Conservation (phyloP, 1,140 invertebrate genomes). For the Temnothorax longispinosus region DNA sequence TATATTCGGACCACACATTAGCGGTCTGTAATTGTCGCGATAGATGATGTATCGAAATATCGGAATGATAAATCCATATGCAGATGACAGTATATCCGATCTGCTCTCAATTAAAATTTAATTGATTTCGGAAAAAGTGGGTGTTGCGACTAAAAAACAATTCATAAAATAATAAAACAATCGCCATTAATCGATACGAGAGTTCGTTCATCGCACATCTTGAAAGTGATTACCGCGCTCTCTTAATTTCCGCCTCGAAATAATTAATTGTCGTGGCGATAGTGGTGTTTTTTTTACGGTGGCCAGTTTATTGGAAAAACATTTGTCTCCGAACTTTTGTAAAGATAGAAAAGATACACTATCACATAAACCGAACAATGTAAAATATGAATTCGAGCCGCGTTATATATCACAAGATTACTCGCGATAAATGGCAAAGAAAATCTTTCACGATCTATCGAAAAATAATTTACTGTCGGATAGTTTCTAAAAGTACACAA, state of each 20-base stretch:
- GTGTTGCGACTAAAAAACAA: not conserved
- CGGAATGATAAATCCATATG: not conserved
- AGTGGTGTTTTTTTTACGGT: not conserved
- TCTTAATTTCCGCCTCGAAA: not conserved
- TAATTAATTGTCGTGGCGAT: constrained; percentile 5
- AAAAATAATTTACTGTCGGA: constrained; percentile 25
- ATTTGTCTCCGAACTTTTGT: constrained; percentile 41
- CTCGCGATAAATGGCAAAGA: constrained; percentile 30
- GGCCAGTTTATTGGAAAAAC: constrained; percentile 41
- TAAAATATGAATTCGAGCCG: constrained; percentile 7
- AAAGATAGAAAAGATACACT: constrained; percentile 51
- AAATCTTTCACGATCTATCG: constrained; percentile 42
- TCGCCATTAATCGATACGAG: not conserved
- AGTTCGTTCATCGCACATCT: not conserved
- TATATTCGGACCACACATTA: constrained; percentile 20
- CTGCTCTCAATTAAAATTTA: constrained; percentile 10
- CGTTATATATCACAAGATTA: constrained; percentile 42
- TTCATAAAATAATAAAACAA: not conserved
- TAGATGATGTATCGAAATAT: constrained; percentile 13
- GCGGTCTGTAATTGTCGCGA: constrained; percentile 5
- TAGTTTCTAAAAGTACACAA: not conserved
- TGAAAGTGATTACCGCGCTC: not conserved
- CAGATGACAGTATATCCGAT: not conserved
- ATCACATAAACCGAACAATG: constrained; percentile 4
- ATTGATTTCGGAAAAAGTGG: not conserved